Base-by-base conservation (phyloP, 2,113 vertebrate species). In the Nibea coibor region DNA sequence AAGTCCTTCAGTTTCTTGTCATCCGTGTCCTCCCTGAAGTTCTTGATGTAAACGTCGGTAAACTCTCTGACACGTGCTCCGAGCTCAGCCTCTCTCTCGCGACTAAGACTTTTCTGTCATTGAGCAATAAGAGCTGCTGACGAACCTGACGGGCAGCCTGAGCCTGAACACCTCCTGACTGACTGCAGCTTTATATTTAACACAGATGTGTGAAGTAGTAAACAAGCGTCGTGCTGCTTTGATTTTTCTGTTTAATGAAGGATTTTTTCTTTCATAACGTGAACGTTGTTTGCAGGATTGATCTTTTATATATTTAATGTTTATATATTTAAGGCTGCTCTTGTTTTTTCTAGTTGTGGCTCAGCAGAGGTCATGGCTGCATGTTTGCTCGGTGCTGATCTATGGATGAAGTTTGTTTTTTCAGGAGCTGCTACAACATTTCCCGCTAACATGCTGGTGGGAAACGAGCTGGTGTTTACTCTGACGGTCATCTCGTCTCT, bases 41-140 rank as follows among this genome's bases (percentile, higher is more conserved):
- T 98, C 89, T 97, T 98, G 85, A 99, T 98, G 93, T 99, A 99
- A 85, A 99, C 98, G 43, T 99, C 99, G 65, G 98, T 99, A 86
- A 99, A 99, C 81, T 99, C 97, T 88, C 97, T 97, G 87, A 97
- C 98, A 82, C 98, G 96, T 66, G 97, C 98, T 57, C 97, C 97
- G 48, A 99, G 97, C 81, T 99, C 98, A 83, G 97, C 98, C 91
- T 99, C 98, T 59, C 97, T 95, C 83, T 99, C 97, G 97, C 1
- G 98, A 99, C 91, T 89, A 99, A 99, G 81, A 99, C 98, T 97
- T 99, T 99, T 88, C 98, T 96, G 94, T 99, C 98, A 87, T 99
- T 99, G 28, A 4, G 28, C 28, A 28, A 4, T 4, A 28, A 28
- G 28, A 28, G 28, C 28, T 28, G 28, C 28, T 28, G 28, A 28